Percentiles rank a stretch among this genome's conserved stretches.
Conservation (phyloP, 2,113 vertebrate species). For the Hemichromis elongatus region DNA sequence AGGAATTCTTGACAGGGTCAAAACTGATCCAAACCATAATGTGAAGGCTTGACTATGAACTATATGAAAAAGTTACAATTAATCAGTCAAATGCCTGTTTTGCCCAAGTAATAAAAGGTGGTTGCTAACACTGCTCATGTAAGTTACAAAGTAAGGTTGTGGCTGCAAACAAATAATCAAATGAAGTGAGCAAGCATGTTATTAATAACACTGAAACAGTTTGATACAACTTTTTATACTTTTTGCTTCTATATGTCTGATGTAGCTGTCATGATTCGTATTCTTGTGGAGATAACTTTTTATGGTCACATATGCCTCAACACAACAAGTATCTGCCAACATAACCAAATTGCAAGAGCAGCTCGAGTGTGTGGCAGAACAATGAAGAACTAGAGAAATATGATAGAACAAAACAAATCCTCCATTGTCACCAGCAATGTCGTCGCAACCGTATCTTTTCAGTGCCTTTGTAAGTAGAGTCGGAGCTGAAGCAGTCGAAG, state of each 20-base stretch:
- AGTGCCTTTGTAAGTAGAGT: neutral
- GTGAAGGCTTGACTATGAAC: neutral
- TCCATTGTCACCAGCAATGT: neutral
- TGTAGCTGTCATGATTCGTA: neutral
- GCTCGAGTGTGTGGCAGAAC: neutral
- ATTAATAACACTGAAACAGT: neutral
- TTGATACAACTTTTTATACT: neutral
- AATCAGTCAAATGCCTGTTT: neutral
- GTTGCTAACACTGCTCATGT: neutral
- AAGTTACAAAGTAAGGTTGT: neutral
- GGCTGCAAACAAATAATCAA: neutral
- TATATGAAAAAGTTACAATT: neutral
- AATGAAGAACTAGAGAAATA: neutral
- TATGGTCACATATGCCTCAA: neutral
- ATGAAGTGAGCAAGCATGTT: neutral
- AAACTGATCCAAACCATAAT: neutral
- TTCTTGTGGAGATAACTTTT: neutral
- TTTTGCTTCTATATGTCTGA: neutral
- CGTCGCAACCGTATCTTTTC: neutral
- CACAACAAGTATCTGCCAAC: neutral
- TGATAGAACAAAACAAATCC: neutral
- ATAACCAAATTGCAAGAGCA: neutral
- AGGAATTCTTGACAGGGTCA: neutral
- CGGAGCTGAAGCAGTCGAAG: neutral
- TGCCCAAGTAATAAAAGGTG: neutral